Base-by-base conservation (phyloP, 1,140 invertebrate species). In the Zaprionus africanus region DNA sequence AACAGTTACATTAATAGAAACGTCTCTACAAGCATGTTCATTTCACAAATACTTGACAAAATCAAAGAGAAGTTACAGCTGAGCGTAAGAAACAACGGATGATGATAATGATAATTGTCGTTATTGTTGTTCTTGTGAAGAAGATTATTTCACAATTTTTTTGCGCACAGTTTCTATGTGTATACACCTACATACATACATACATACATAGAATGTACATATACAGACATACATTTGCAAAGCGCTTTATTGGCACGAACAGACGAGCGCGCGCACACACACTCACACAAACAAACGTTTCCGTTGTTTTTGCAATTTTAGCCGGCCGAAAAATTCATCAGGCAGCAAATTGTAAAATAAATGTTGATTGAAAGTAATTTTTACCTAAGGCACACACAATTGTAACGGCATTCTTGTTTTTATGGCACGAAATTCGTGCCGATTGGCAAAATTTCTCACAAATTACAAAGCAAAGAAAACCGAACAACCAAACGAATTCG, bases 71-170 rank as follows among this genome's bases (percentile, higher is more conserved):
- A 76, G 34, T 75, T 87, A 49, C 69, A 71, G 63, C 69, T 81
- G 73, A 78, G 78, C 63, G 83, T 88, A 88, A 81, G 83, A 69
- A 61, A 72, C 36, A 68, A 60, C 41, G 22, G 31, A 68, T 59
- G 34, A 59, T 17, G 19, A 59, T 65, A 2, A 38, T 34, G 31
- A 34, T 65, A 13, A 38, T 62, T 76, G 24, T 57, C 69, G 41
- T 72, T 72, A 15, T 38, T 70, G 57, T 46, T 79, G 34, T 82
- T 73, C 56, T 54, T 65, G 49, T 72, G 34, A 51, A 58, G 61
- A 59, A 57, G 73, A 81, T 88, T 75, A 87, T 87, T 87, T 87
- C 83, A 88, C 83, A 69, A 87, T 54, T 86, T 83, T 78, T 72
- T 72, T 67, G 54, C 57, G 43, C 62, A 77, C 58, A 34, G 58